Percentiles rank a stretch among this genome's conserved stretches.
Evolutionary conservation across 2,888 invertebrate genomes (phyloP).

Genomic region (Prosopocoilus inquinatus): DNA sequence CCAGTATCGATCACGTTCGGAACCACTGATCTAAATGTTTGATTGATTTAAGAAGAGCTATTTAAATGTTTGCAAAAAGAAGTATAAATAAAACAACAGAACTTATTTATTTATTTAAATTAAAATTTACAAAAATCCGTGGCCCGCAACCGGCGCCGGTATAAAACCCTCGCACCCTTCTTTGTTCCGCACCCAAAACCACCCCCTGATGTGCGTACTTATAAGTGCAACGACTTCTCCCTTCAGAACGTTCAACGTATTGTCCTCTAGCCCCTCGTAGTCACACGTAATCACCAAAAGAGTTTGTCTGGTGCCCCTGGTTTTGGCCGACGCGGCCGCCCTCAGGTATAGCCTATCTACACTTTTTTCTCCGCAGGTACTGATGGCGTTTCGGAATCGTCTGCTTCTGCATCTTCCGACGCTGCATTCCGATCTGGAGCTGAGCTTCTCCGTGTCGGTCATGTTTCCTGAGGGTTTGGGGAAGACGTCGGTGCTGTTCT

Average conservation of each 20-base stretch:
- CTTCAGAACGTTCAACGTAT: constrained; percentile 63
- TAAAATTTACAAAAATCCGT: constrained; percentile 67
- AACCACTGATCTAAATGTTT: too few relatives aligned
- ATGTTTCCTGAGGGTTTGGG: constrained; percentile 78
- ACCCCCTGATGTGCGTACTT: constrained; percentile 58
- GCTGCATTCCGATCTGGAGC: constrained; percentile 67
- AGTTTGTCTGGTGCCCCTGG: constrained; percentile 58
- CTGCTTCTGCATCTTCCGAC: constrained; percentile 51
- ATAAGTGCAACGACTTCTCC: constrained; percentile 76
- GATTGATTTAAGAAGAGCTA: too few relatives aligned
- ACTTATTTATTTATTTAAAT: constrained; percentile 8
- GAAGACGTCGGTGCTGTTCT: constrained; percentile 77
- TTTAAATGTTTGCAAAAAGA: too few relatives aligned
- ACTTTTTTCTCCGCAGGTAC: constrained; percentile 65
- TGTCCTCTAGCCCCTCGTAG: constrained; percentile 59
- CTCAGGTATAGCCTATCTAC: constrained; percentile 70
- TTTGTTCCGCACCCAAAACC: constrained; percentile 73
- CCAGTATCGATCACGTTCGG: too few relatives aligned
- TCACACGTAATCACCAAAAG: constrained; percentile 69
- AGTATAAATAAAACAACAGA: constrained; percentile 6
- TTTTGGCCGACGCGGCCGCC: constrained; percentile 57
- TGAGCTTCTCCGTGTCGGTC: constrained; percentile 73
- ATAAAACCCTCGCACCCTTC: constrained; percentile 74
- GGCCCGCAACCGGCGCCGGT: constrained; percentile 73
- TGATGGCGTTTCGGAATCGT: constrained; percentile 41